Evolutionary conservation across 2,888 invertebrate species (phyloP).

Genomic region (Sinopyrophorus schimmeli): DNA sequence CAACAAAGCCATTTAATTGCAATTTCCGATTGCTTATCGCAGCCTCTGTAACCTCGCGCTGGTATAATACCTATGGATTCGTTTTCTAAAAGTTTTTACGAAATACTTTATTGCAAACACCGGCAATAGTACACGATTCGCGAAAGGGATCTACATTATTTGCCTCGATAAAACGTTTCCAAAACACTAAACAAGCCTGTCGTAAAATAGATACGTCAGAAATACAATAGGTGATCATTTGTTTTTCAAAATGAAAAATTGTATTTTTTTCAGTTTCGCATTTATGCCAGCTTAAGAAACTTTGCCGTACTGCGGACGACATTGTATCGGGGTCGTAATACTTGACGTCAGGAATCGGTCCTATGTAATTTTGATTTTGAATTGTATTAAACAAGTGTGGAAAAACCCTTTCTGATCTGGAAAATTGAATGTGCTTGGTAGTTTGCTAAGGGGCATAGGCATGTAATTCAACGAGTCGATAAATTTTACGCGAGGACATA

Average conservation of each 20-base stretch:
- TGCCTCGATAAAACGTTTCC: constrained; percentile 34
- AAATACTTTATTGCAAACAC: constrained; percentile 39
- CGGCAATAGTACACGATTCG: constrained; percentile 37
- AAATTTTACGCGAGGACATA: constrained; percentile 19
- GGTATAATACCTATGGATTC: constrained; percentile 41
- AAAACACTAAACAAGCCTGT: constrained; percentile 39
- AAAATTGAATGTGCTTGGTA: constrained; percentile 24
- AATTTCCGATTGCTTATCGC: constrained; percentile 35
- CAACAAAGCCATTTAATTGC: constrained; percentile 7
- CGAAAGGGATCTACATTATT: constrained; percentile 40
- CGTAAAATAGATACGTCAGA: constrained; percentile 16
- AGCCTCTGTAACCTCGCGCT: constrained; percentile 32
- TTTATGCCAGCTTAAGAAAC: too few relatives aligned
- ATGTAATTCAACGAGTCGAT: constrained; percentile 26
- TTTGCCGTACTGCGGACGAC: too few relatives aligned
- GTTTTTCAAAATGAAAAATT: too few relatives aligned
- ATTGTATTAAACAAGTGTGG: too few relatives aligned
- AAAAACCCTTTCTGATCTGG: constrained; percentile 20
- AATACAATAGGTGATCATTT: constrained; percentile 38
- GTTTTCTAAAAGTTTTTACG: constrained; percentile 38
- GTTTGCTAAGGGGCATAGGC: constrained; percentile 8
- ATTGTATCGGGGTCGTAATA: too few relatives aligned
- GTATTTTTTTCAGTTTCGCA: too few relatives aligned
- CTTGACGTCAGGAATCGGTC: too few relatives aligned
- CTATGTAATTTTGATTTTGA: too few relatives aligned